Conservation (phyloP, 2,888 invertebrate genomes). For the Ectemnius continuus region DNA sequence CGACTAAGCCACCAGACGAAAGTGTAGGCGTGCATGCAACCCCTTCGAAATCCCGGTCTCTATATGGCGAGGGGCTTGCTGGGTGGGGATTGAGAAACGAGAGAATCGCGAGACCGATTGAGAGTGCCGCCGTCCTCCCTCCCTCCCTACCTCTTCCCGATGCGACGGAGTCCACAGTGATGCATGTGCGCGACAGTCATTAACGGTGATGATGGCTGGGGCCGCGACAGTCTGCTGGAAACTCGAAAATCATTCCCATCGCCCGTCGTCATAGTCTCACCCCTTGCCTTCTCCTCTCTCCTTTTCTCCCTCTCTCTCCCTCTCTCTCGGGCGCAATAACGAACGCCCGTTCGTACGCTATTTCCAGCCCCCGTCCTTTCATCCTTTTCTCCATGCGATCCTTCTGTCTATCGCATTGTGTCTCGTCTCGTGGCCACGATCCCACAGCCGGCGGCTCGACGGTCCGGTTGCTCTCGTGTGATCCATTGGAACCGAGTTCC, state of each 20-base stretch:
- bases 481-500: constrained; percentile 9
- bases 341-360: constrained; percentile 61
- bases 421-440: not conserved
- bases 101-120: constrained; percentile 35
- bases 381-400: constrained; percentile 16
- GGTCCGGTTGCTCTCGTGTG: no score
- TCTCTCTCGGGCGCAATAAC: constrained; percentile 52
- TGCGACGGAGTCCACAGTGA: constrained; percentile 8
- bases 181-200: constrained; percentile 65
- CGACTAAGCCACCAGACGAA: constrained; percentile 1
- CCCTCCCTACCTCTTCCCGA: constrained; percentile 30
- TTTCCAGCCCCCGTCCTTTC: not conserved
- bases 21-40: constrained; percentile 22
- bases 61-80: not conserved
- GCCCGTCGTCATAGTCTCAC: constrained; percentile 11
- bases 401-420: not conserved
- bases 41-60: not conserved
- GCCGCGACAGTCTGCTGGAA: constrained; percentile 50
- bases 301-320: not conserved
- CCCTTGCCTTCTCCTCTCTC: not conserved
- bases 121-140: constrained; percentile 26
- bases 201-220: constrained; percentile 68
- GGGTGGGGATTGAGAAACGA: not conserved
- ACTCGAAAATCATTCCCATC: constrained; percentile 65
- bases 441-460: not conserved